Evolutionary conservation across 2,113 vertebrate species (phyloP).

Genomic region (Solenodon paradoxus): DNA sequence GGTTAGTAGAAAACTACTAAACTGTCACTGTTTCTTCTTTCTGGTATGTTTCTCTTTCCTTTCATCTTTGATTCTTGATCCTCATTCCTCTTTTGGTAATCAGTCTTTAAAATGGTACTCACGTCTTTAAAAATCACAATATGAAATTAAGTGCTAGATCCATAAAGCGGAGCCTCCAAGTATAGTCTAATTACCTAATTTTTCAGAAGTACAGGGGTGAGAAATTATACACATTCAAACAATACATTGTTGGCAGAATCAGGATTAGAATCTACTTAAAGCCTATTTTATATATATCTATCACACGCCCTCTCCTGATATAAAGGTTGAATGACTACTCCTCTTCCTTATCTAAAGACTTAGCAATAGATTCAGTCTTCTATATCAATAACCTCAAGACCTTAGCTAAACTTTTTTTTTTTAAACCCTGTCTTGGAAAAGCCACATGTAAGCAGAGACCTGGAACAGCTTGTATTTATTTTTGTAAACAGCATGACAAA

Average conservation of each 20-base stretch:
- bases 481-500: neutral
- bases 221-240: neutral
- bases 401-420: neutral
- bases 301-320: neutral
- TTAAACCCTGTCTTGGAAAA: slow-evolving; percentile 11
- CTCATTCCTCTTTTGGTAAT: neutral
- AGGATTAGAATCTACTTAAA: neutral
- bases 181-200: neutral
- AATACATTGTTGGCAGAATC: neutral
- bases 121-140: neutral
- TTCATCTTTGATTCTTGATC: neutral
- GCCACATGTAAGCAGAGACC: neutral
- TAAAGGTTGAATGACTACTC: neutral
- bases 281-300: slow-evolving; percentile 4
- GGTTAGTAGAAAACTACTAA: slow-evolving; percentile 81
- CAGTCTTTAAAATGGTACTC: neutral
- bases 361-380: neutral
- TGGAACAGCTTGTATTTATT: slow-evolving; percentile 7
- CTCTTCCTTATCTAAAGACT: neutral
- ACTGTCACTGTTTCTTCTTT: neutral
- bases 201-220: neutral
- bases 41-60: neutral
- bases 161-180: neutral
- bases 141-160: neutral
- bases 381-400: neutral